Percentiles rank a stretch among this genome's conserved stretches.
Evolutionary conservation across 1,140 invertebrate species (phyloP).

Genomic region (Pseudobourletiella spinata): DNA sequence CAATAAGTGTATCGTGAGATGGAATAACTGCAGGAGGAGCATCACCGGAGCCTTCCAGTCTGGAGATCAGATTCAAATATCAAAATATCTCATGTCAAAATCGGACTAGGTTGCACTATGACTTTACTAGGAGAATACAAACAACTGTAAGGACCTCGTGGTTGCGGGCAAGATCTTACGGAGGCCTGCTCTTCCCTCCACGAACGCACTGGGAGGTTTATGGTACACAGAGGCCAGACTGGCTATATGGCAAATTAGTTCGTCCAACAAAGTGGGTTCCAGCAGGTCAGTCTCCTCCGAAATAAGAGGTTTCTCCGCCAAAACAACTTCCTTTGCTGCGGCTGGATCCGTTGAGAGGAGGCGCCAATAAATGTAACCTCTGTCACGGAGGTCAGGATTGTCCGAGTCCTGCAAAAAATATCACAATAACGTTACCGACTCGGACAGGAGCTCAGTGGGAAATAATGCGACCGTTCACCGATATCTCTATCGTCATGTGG

Average conservation of each 20-base stretch:
- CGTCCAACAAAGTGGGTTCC: constrained; percentile 94
- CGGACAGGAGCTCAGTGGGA: too few relatives aligned
- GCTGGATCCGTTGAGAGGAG: constrained; percentile 96
- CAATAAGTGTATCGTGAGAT: constrained; percentile 87
- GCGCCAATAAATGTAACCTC: constrained; percentile 99
- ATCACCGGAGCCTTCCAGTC: constrained; percentile 37
- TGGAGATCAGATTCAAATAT: not conserved
- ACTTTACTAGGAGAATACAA: not conserved
- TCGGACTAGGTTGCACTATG: too few relatives aligned
- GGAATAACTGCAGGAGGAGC: constrained; percentile 60
- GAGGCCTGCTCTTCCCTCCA: constrained; percentile 63
- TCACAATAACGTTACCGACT: not conserved
- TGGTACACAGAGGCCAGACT: constrained; percentile 98
- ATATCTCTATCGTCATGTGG: not conserved
- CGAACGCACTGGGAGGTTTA: constrained; percentile 97
- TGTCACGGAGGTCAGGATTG: constrained; percentile 95
- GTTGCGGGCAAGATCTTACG: constrained; percentile 47
- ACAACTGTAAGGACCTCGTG: constrained; percentile 32
- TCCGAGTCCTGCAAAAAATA: constrained; percentile 80
- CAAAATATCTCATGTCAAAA: not conserved
- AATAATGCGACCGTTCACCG: too few relatives aligned
- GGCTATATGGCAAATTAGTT: constrained; percentile 98
- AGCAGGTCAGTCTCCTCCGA: constrained; percentile 98
- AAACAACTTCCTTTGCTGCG: constrained; percentile 96
- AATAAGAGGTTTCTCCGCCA: constrained; percentile 98